These are phyloP conservation scores for Paguma larvata DNA, from an alignment of 2,797 vertebrate genomes.

Conservation along the genomic window DNA sequence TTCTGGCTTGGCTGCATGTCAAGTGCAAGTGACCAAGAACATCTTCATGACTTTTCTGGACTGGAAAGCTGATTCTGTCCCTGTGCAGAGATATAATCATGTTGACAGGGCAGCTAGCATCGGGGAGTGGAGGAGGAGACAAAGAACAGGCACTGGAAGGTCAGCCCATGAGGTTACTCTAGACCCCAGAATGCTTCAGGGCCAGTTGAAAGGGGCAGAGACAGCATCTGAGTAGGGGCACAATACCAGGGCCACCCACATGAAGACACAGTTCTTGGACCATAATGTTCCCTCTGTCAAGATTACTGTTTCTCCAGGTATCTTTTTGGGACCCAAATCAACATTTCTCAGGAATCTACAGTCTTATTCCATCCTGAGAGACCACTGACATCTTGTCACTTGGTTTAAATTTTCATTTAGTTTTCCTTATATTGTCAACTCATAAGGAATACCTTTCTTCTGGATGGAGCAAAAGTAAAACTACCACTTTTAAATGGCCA, in stretches of 20 bases:
- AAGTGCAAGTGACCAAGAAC: conserved; percentile 20
- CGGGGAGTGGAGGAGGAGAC: too few relatives aligned
- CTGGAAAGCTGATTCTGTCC: neutral
- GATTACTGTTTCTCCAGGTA: neutral
- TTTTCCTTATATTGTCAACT: conserved; percentile 16
- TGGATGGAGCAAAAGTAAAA: neutral
- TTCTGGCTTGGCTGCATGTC: neutral
- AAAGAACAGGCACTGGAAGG: neutral
- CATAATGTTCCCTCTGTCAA: neutral
- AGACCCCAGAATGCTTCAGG: neutral
- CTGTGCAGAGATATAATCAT: neutral
- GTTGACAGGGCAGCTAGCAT: neutral
- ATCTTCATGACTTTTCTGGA: neutral
- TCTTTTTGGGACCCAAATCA: neutral
- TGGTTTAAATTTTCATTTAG: conserved; percentile 42
- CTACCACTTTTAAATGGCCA: neutral
- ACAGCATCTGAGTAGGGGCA: neutral
- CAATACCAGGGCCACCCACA: neutral
- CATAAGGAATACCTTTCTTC: neutral
- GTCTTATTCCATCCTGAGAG: neutral
- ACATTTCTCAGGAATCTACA: neutral
- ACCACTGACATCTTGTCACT: neutral
- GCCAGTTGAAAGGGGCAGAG: neutral
- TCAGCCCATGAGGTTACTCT: neutral
- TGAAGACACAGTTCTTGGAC: neutral